These are phyloP conservation scores for Spondyliosoma cantharus DNA, from an alignment of 2,797 vertebrate species.

Conservation along the genomic window DNA sequence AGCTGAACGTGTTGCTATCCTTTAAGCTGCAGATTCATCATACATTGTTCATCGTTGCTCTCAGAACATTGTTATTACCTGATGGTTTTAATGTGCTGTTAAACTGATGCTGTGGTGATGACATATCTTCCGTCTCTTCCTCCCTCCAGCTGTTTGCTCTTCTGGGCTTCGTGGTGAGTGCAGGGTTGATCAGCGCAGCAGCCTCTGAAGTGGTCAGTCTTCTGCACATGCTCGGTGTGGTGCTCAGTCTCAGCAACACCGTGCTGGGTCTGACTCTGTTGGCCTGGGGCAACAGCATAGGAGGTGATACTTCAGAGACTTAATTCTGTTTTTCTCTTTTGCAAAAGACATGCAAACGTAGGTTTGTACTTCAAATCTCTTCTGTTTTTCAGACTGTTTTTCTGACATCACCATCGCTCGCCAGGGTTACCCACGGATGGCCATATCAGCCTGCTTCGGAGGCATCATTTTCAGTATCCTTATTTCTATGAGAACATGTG, in stretches of 20 bases:
- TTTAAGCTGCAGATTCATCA: no score
- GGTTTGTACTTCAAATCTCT: not conserved
- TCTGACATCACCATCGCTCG: conserved; percentile 94
- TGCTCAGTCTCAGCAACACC: conserved; percentile 94
- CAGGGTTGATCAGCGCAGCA: conserved; percentile 90
- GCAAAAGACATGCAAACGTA: not conserved
- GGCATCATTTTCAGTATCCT: conserved; percentile 99
- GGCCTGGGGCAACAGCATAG: conserved; percentile 98
- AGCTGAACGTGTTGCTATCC: no score
- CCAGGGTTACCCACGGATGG: conserved; percentile 97
- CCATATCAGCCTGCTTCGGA: conserved; percentile 96
- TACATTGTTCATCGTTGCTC: not conserved
- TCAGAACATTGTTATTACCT: not conserved
- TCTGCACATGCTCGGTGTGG: conserved; percentile 90
- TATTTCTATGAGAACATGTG: not conserved
- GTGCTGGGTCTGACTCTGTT: conserved; percentile 95
- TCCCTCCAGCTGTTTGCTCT: conserved; percentile 89
- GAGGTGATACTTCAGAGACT: conserved; percentile 82
- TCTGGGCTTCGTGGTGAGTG: conserved; percentile 93
- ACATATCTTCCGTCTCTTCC: not conserved
- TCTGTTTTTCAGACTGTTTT: conserved; percentile 88
- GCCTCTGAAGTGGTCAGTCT: conserved; percentile 95
- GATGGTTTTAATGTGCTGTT: not conserved
- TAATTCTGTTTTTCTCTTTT: not conserved
- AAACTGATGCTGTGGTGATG: not conserved